phyloP scores from a whole-genome alignment of 2,113 vertebrate genomes.

The Leptosomus discolor region DNA sequence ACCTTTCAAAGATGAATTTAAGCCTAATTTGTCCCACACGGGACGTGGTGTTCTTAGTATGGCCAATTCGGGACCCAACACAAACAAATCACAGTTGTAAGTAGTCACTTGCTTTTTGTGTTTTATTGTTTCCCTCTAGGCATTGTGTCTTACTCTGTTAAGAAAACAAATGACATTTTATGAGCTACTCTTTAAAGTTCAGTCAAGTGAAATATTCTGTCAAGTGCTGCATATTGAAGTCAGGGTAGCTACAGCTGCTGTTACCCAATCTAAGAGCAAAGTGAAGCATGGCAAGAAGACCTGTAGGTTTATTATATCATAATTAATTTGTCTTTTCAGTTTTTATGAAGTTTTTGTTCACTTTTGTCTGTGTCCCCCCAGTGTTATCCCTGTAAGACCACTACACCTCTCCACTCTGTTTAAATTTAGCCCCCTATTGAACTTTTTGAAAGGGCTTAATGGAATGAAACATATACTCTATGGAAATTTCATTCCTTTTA shows the following conservation, averaged over 20 bases:
- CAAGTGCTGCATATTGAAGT: neutral
- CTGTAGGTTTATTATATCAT: neutral
- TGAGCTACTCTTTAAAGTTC: neutral
- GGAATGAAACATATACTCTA: neutral
- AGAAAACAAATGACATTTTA: constrained; percentile 10
- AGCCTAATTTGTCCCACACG: constrained; percentile 91
- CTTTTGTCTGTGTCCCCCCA: neutral
- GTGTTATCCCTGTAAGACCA: neutral
- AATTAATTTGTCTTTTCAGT: neutral
- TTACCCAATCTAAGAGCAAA: neutral
- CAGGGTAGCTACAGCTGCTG: neutral
- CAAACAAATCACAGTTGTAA: constrained; percentile 99
- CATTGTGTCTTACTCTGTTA: neutral
- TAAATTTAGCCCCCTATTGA: neutral
- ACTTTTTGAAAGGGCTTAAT: neutral
- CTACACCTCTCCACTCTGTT: neutral
- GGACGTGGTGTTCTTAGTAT: constrained; percentile 95
- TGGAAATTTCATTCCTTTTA: neutral
- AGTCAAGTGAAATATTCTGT: neutral
- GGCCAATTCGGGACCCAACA: constrained; percentile 97
- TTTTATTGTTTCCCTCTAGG: neutral
- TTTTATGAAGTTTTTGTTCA: neutral
- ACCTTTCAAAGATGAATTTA: constrained; percentile 92
- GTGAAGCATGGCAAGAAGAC: neutral
- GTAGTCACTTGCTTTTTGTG: constrained; percentile 48